Evolutionary conservation across 2,888 invertebrate genomes (phyloP).

Genomic region (Perizoma flavofasciatum): DNA sequence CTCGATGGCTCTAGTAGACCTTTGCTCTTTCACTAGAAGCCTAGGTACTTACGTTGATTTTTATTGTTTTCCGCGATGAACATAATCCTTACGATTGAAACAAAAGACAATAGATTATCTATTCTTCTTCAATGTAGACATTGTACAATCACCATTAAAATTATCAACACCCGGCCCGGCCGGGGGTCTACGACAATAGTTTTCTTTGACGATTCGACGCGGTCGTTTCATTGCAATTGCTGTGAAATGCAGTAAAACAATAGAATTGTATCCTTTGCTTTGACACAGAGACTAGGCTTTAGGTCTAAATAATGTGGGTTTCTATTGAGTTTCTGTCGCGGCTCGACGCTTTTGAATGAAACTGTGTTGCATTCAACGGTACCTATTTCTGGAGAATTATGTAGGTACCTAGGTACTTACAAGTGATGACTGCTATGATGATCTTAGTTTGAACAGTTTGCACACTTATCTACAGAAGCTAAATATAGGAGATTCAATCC

Average conservation of each 20-base stretch:
- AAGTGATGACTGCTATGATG: no score
- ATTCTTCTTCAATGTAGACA: neutral
- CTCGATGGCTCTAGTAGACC: no score
- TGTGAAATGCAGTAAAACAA: constrained; percentile 57
- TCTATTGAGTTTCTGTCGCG: neutral
- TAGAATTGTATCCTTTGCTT: constrained; percentile 65
- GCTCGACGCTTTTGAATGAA: no score
- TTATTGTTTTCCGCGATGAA: neutral
- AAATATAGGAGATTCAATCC: no score
- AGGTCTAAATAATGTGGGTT: neutral
- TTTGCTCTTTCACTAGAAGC: no score
- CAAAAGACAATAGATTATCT: constrained; percentile 12
- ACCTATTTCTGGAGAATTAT: no score
- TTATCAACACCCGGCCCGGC: constrained; percentile 16
- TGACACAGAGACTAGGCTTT: constrained; percentile 1
- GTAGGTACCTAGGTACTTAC: no score
- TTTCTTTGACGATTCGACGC: constrained; percentile 65
- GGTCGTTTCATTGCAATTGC: constrained; percentile 49
- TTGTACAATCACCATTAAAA: constrained; percentile 12
- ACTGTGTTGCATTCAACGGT: no score
- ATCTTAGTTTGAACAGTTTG: no score
- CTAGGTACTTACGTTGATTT: no score
- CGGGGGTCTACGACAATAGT: constrained; percentile 22
- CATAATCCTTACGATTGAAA: constrained; percentile 3
- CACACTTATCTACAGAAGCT: no score